Evolutionary conservation across 2,888 invertebrate genomes (phyloP).

Genomic region (Drosophila atripex): DNA sequence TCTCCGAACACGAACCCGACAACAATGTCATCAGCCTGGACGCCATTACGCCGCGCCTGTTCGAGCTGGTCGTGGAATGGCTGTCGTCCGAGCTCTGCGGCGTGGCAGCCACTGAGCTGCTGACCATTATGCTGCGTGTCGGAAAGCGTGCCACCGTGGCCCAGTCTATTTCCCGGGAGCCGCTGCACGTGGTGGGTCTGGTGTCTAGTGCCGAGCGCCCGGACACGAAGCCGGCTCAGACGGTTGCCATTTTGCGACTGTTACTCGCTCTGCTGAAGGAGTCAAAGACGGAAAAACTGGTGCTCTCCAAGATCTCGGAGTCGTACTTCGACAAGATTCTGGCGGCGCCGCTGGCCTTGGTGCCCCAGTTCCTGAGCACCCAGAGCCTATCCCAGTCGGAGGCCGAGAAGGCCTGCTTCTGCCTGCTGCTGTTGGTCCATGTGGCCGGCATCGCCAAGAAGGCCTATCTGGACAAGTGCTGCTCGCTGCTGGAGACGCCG

Average conservation of each 20-base stretch:
- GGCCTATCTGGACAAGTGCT: slow-evolving; percentile 82
- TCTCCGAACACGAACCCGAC: slow-evolving; percentile 50
- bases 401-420: slow-evolving; percentile 79
- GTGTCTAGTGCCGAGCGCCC: slow-evolving; percentile 74
- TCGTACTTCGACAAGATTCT: slow-evolving; percentile 83
- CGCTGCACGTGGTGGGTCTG: slow-evolving; percentile 71
- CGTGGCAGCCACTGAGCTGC: slow-evolving; percentile 76
- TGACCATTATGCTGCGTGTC: slow-evolving; percentile 69
- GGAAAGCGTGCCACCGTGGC: slow-evolving; percentile 62
- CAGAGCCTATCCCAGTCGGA: slow-evolving; percentile 66
- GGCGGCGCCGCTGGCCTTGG: slow-evolving; percentile 67
- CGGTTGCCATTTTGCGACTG: slow-evolving; percentile 75
- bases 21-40: slow-evolving; percentile 77
- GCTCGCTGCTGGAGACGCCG: slow-evolving; percentile 71
- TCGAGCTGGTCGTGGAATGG: slow-evolving; percentile 78
- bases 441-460: slow-evolving; percentile 82
- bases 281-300: slow-evolving; percentile 79
- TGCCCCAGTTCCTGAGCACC: slow-evolving; percentile 63
- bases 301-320: slow-evolving; percentile 81
- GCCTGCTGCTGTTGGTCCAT: slow-evolving; percentile 78
- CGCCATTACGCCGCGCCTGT: slow-evolving; percentile 77
- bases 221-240: slow-evolving; percentile 71
- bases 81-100: slow-evolving; percentile 76
- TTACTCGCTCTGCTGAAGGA: slow-evolving; percentile 75
- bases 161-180: slow-evolving; percentile 72